phyloP scores from a whole-genome alignment of 2,113 vertebrate genomes.

The Corapipo altera region DNA sequence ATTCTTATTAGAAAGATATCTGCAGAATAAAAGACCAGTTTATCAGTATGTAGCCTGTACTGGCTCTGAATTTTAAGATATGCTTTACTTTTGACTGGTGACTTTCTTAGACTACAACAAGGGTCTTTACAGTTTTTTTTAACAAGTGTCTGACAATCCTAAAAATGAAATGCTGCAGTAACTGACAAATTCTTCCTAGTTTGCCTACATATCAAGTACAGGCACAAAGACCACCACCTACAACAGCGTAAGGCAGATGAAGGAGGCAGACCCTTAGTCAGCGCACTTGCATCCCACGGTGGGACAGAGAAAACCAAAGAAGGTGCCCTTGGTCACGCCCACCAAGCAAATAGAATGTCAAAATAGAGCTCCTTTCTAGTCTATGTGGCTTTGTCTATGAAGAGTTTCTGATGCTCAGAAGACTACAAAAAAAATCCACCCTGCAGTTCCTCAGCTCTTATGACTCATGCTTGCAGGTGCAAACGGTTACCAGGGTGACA shows the following conservation, averaged over 20 bases:
- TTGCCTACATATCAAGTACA: fast-evolving
- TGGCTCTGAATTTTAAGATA: not conserved
- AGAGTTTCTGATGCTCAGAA: not conserved
- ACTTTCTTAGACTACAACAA: not conserved
- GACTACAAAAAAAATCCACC: not conserved
- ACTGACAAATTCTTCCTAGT: not conserved
- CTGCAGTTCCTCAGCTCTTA: not conserved
- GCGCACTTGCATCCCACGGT: fast-evolving
- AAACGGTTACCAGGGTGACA: constrained; percentile 63
- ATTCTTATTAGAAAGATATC: not conserved
- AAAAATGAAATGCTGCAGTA: not conserved
- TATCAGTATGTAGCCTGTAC: not conserved
- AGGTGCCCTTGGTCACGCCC: not conserved
- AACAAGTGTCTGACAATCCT: not conserved
- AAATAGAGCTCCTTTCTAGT: not conserved
- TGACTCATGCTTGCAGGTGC: constrained; percentile 64
- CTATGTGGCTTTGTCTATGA: not conserved
- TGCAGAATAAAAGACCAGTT: not conserved
- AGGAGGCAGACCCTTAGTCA: fast-evolving
- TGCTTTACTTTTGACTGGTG: not conserved
- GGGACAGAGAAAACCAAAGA: fast-evolving
- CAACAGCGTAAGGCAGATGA: not conserved
- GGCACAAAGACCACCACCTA: not conserved
- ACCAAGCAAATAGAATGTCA: not conserved
- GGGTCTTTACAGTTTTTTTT: not conserved